Base-by-base conservation (phyloP, 2,113 vertebrate genomes). In the Corythornis cristatus region DNA sequence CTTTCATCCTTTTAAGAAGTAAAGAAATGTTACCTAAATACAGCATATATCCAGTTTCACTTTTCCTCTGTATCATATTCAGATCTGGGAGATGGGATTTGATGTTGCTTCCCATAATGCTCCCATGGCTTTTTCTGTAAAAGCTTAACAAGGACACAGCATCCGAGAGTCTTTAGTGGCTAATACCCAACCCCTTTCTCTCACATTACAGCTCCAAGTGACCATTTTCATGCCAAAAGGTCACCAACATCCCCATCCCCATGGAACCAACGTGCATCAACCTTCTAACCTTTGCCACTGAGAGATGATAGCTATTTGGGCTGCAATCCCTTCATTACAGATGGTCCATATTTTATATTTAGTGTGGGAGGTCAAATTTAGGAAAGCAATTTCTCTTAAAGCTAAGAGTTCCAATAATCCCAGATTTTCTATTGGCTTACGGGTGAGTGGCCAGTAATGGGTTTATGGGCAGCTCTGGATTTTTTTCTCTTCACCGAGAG, bases 301-400 rank as follows among this genome's bases (percentile, higher is more conserved):
- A 95, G 97, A 97, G 96, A 97, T 96, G 96, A 97, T 96, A 94
- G 97, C 97, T 98, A 96, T 98, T 98, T 98, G 97, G 98, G 97
- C 98, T 98, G 96, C 97, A 97, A 98, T 98, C 97, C 98, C 96
- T 96, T 97, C 96, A 96, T 98, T 98, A 98, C 98, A 98, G 98
- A 98, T 98, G 98, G 98, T 97, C 98, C 98, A 98, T 98, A 98
- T 99, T 98, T 98, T 98, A 99, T 98, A 98, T 98, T 99, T 99
- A 98, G 98, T 98, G 97, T 97, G 96, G 96, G 97, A 98, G 97
- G 98, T 98, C 97, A 98, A 98, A 98, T 98, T 98, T 98, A 98
- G 98, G 95, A 97, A 96, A 97, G 97, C 95, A 97, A 98, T 98
- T 98, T 98, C 98, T 98, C 98, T 99, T 98, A 98, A 98, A 98